Evolutionary conservation across 2,113 vertebrate genomes (phyloP), one percentile per base, ranked within the genome.

Genomic region (Planiliza haematocheilus): DNA sequence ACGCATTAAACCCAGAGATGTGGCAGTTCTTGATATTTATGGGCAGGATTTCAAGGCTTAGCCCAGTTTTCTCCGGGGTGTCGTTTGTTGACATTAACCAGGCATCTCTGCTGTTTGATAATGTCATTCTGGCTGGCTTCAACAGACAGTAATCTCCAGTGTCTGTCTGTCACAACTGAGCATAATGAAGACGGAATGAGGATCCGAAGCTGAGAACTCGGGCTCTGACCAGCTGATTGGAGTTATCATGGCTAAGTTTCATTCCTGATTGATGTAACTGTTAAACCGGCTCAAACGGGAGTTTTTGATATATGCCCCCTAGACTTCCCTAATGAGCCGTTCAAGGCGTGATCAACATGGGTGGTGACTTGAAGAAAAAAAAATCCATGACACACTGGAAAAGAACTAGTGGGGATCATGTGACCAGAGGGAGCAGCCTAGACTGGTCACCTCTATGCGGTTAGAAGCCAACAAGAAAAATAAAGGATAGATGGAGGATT

Each of bases 81-180:
- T 14, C 18, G 60, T 41, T 57, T 43, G 30, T 55, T 38, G 83
- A 81, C 51, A 21, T 62, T 70, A 52, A 70, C 34, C 65, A 70
- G 64, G 10, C 46, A n/a, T 53, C 41, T 57, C 61, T 55, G 70
- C 50, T 53, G 70, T 20, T 59, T 37, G 36, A 43, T 61, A 30
- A 82, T 71, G 50, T 76, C 39, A 64, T 60, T 75, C 38, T 48
- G 21, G 30, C 52, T 46, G 18, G 14, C 34, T 8, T 52, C 46
- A 17, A 18, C 41, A 18, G n/a, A 37, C 39, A 24, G 21, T 17
- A 53, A 70, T 60, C 14, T 59, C 62, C 50, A 20, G 2, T 20
- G 39, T 70, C 36, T 17, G 57, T 30, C 17, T 67, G 45, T 68
- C 38, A 57, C 42, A 77, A 8, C 24, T 4, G 6, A 56, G 53